Conservation (phyloP, 2,888 invertebrate species). For the Branchellion lobata region DNA sequence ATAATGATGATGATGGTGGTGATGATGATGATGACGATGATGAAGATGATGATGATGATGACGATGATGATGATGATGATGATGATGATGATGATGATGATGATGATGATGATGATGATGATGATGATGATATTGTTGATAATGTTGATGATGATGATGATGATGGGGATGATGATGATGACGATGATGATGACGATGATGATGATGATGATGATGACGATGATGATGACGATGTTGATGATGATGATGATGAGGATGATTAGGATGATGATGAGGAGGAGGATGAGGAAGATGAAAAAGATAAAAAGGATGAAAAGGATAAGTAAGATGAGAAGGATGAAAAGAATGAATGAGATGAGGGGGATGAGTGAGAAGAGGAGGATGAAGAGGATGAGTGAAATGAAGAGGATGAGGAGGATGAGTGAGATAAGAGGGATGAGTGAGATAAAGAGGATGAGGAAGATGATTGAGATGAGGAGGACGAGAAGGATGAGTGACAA, state of each 20-base stretch:
- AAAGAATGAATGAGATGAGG: background rate
- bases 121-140: background rate
- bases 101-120: conserved; percentile 31
- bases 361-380: conserved; percentile 9
- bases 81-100: conserved; percentile 32
- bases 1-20: conserved; percentile 31
- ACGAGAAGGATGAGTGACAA: background rate
- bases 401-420: background rate
- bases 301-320: background rate
- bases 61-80: conserved; percentile 4
- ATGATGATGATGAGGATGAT: background rate
- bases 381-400: conserved; percentile 7
- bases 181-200: conserved; percentile 28
- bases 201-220: conserved; percentile 29
- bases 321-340: conserved; percentile 67
- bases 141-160: conserved; percentile 28
- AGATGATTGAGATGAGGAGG: background rate
- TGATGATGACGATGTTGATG: background rate
- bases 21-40: conserved; percentile 29
- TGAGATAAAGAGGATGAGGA: conserved; percentile 18
- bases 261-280: conserved; percentile 24
- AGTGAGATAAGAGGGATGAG: background rate
- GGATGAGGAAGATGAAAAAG: conserved; percentile 4
- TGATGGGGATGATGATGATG: background rate
- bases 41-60: background rate